Base-by-base conservation (phyloP, 2,113 vertebrate species). In the Taurulus bubalis region DNA sequence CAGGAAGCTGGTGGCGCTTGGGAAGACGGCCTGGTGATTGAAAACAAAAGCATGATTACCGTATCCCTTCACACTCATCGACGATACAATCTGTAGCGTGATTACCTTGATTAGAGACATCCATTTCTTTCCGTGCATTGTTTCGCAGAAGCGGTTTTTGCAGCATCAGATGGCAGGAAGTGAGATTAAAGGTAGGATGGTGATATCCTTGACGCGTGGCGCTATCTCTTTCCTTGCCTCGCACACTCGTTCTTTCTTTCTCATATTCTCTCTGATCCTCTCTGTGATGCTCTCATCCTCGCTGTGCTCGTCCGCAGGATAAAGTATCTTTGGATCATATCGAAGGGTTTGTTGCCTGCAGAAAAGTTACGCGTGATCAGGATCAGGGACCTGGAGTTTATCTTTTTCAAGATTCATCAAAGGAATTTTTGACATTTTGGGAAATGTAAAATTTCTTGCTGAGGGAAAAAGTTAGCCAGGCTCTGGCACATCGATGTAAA, bases 81-180 rank as follows among this genome's bases (percentile, higher is more conserved):
- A 40, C 65, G 26, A 5, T 45, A 36, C 40, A 74, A 64, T 56
- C 79, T 71, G 47, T 63, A 69, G 32, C 20, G 58, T 6, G 3
- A 77, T 83, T 78, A 75, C 53, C 49, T 71, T 87, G 75, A 89
- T 84, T 85, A 62, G 22, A 86, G 45, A 10, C 40, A 79, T 56
- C 36, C 34, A 34, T 79, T 72, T 73, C 42, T 67, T 15, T 73
- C 42, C 42, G 9, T 1, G 11, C 15, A 38, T 1, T 2, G 1
- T 49, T 73, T 66, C 18, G 30, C 40, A 34, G 26, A 64, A 53
- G 36, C 28, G 58, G 22, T 53, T 15, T 78, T 60, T 24, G 18
- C 64, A 65, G 70, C 53, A 62, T n/a, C 47, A 40, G 30, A n/a
- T 28, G 42, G 64, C 7, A 15, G 53, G 53, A 80, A 34, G 32